A percentile compares a stretch with the other conserved stretches of the same genome.
Conservation (phyloP, 2,888 invertebrate genomes). For the Machimus atricapillus region DNA sequence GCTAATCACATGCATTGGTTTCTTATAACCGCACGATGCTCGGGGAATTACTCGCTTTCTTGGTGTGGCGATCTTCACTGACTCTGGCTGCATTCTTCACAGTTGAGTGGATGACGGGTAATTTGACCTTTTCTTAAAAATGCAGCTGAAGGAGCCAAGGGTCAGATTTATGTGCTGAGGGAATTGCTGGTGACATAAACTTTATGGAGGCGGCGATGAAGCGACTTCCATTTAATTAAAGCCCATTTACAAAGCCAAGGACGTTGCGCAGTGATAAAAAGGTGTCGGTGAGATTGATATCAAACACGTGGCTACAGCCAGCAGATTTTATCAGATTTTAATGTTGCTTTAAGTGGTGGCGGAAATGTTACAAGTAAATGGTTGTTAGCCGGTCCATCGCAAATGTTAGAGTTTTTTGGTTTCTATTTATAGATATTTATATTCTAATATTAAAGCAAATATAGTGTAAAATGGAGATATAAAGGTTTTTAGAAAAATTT, state of each 20-base stretch:
- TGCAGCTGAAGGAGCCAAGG: neutral
- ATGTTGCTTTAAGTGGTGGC: neutral
- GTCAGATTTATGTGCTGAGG: neutral
- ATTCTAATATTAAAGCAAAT: too few relatives aligned
- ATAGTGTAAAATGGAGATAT: too few relatives aligned
- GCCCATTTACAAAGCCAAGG: neutral
- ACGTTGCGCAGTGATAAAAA: neutral
- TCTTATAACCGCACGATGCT: neutral
- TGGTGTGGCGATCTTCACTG: neutral
- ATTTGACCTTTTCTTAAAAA: neutral
- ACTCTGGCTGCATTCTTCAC: neutral
- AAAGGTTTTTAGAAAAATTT: too few relatives aligned
- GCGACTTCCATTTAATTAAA: neutral
- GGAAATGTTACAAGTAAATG: neutral
- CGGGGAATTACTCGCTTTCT: neutral
- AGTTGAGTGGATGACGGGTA: neutral
- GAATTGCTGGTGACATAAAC: neutral
- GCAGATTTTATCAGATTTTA: neutral
- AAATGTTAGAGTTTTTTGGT: neutral
- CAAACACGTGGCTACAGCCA: neutral
- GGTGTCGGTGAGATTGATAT: neutral
- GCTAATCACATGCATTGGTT: neutral
- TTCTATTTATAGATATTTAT: neutral
- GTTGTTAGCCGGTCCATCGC: neutral
- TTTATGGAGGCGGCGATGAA: neutral